A percentile compares a stretch with the other conserved stretches of the same genome.
Conservation (phyloP, 2,797 vertebrate genomes). For the Hyperoplus lanceolatus region DNA sequence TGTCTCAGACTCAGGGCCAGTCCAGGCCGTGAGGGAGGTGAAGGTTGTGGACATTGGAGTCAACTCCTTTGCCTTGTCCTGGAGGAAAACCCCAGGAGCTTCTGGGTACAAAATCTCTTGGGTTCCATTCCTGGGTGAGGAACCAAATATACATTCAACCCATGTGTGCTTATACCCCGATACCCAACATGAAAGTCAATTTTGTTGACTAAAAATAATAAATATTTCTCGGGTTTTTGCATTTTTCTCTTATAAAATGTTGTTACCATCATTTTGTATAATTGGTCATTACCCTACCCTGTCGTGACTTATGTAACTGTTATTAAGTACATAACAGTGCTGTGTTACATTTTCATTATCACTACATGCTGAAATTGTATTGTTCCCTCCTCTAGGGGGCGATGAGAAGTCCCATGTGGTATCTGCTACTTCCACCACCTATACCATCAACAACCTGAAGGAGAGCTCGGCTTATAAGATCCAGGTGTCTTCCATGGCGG, state of each 20-base stretch:
- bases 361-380: slow-evolving; percentile 19
- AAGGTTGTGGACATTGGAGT: slow-evolving; percentile 84
- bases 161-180: background rate
- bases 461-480: slow-evolving; percentile 89
- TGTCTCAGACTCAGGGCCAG: slow-evolving; percentile 78
- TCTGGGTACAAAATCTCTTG: slow-evolving; percentile 90
- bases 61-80: slow-evolving; percentile 86
- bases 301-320: background rate
- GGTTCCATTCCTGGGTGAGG: slow-evolving; percentile 85
- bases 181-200: background rate
- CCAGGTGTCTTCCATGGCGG: slow-evolving; percentile 83
- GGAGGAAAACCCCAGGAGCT: slow-evolving; percentile 84
- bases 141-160: background rate
- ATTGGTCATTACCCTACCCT: background rate
- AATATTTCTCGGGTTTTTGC: background rate
- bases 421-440: slow-evolving; percentile 76
- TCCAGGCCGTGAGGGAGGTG: slow-evolving; percentile 83
- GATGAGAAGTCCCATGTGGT: slow-evolving; percentile 82
- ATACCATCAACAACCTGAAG: slow-evolving; percentile 83
- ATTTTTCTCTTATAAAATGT: background rate
- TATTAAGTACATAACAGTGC: background rate
- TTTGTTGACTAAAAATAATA: background rate
- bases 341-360: slow-evolving; percentile 21
- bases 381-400: slow-evolving; percentile 79
- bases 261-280: background rate